phyloP scores from a whole-genome alignment of 2,888 invertebrate species.

The Parasteatoda lunata region DNA sequence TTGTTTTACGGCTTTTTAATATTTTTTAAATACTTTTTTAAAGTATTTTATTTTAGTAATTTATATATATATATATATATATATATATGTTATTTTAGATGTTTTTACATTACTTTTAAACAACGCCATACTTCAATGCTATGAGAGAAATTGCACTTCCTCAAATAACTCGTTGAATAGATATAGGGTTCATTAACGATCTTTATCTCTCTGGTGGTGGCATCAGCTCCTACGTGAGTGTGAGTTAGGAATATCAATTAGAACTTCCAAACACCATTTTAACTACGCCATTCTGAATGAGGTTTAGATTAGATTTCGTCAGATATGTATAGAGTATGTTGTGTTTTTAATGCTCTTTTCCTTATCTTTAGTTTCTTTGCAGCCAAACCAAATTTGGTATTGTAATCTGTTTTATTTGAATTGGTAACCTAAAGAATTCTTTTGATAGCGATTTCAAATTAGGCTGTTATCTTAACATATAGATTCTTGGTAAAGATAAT shows the following conservation, averaged over 20 bases:
- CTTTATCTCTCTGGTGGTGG: constrained; percentile 22
- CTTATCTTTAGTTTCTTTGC: not conserved
- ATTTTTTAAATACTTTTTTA: too few species aligned
- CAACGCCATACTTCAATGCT: not conserved
- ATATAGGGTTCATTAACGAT: constrained; percentile 46
- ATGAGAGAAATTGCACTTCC: constrained; percentile 22
- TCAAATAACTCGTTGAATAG: constrained; percentile 19
- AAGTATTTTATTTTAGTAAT: too few species aligned
- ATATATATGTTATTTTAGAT: too few species aligned
- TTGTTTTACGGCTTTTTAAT: too few species aligned
- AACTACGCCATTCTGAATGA: constrained; percentile 30
- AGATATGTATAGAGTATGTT: constrained; percentile 3
- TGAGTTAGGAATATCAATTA: constrained; percentile 57
- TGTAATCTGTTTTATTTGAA: too few species aligned
- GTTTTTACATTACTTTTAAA: too few species aligned
- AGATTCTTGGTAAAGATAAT: too few species aligned
- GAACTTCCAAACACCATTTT: constrained; percentile 17
- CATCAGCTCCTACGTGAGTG: constrained; percentile 18
- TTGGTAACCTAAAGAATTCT: too few species aligned
- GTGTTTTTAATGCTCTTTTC: constrained; percentile 24
- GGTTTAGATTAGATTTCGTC: constrained; percentile 9
- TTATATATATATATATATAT: too few species aligned
- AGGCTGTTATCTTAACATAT: too few species aligned
- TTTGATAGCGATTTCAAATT: too few species aligned
- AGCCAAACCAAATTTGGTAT: too few species aligned